Base-by-base conservation (phyloP, 2,888 invertebrate species). In the Acanthopleura granulata region DNA sequence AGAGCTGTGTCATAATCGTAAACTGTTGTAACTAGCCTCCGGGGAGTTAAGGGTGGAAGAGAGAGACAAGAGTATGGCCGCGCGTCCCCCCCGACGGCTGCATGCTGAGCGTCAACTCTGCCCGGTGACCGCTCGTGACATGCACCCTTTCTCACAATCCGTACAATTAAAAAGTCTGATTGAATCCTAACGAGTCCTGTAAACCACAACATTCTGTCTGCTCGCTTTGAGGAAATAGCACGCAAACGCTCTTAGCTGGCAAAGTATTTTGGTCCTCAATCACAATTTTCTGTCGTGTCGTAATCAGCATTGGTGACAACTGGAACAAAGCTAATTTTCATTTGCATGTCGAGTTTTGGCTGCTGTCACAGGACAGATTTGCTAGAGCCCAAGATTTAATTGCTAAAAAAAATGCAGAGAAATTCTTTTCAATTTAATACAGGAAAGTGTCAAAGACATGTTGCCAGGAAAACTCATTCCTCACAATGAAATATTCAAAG, bases 321-420 rank as follows among this genome's bases (percentile, higher is more conserved):
- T 22, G n/a, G n/a, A 12, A 57, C 57, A 57, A 57, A 57, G 57
- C 57, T 57, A 57, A 57, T 57, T 57, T 57, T 57, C 22, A n/a
- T 57, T n/a, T 18, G 22, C 57, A 57, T 57, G 57, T 18, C 4
- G 3, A 57, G 57, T 18, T 18, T 22, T 57, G 18, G 22, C 57
- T n/a, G 18, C 57, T n/a, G 22, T 22, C 57, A 18, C 22, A 18
- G 18, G 22, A n/a, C 57, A 22, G 18, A 57, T 22, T 57, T 22
- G 22, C n/a, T 22, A n/a, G n/a, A n/a, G 57, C 22, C n/a, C 22
- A 1, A 57, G n/a, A 22, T 57, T 57, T 57, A 57, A 57, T 57
- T 57, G 22, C 18, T 57, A 22, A 18, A n/a, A n/a, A 40, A 57
- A 57, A 57, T 18, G 57, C 57, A 18, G 57, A 18, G n/a, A n/a